phyloP scores from a whole-genome alignment of 2,113 vertebrate genomes.

The Siphamia tubifer region DNA sequence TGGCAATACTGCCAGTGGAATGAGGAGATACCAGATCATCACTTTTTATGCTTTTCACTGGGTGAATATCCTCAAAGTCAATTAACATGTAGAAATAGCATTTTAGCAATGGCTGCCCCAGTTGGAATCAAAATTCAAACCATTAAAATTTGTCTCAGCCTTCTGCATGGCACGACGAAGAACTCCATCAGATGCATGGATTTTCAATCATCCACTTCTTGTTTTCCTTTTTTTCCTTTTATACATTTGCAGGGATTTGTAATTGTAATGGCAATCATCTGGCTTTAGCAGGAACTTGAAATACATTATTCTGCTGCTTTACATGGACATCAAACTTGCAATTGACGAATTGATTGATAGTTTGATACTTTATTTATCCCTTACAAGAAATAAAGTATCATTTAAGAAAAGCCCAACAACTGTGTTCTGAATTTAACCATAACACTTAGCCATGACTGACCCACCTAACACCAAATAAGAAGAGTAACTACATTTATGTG shows the following conservation, averaged over 20 bases:
- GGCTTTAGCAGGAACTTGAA: slow-evolving; percentile 14
- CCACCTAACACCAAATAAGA: background rate
- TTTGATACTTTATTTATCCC: too few relatives aligned
- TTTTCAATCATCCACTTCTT: slow-evolving; percentile 4
- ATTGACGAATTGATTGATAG: too few relatives aligned
- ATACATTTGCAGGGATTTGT: slow-evolving; percentile 30
- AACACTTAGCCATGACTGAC: background rate
- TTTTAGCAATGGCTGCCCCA: slow-evolving; percentile 3
- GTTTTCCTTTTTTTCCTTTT: slow-evolving; percentile 22
- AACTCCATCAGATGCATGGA: slow-evolving; percentile 15
- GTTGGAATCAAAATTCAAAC: slow-evolving; percentile 1
- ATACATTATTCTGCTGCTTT: background rate
- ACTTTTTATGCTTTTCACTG: slow-evolving; percentile 26
- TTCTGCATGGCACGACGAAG: background rate
- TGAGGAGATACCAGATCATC: slow-evolving; percentile 44
- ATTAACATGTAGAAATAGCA: background rate
- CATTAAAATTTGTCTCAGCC: background rate
- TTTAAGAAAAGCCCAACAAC: too few relatives aligned
- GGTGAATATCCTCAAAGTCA: slow-evolving; percentile 28
- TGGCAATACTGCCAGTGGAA: slow-evolving; percentile 5
- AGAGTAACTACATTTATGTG: background rate
- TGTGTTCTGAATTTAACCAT: background rate
- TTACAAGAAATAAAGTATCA: too few relatives aligned
- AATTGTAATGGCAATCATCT: slow-evolving; percentile 41
- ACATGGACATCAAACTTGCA: too few relatives aligned